Conservation (phyloP, 2,113 vertebrate species). For the Lagopus muta region DNA sequence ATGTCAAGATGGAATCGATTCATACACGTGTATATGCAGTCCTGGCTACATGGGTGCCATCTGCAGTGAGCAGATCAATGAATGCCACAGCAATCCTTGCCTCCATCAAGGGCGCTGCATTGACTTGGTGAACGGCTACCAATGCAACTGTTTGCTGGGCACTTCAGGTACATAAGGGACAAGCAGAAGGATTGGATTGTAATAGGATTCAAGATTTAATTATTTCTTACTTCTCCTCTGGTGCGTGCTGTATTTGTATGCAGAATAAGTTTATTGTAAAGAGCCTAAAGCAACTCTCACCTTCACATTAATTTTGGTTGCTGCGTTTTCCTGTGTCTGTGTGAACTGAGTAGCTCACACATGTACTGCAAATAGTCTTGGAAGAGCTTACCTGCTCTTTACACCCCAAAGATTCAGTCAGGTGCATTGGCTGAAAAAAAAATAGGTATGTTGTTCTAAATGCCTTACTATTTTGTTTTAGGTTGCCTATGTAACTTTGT, state of each 20-base stretch:
- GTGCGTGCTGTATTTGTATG: not conserved
- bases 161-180: constrained; percentile 80
- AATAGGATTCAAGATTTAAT: not conserved
- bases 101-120: constrained; percentile 91
- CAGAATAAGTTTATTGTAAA: not conserved
- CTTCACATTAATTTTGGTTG: not conserved
- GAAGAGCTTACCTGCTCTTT: not conserved
- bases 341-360: not conserved
- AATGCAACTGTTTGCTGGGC: constrained; percentile 88
- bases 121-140: constrained; percentile 91
- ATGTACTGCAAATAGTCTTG: not conserved
- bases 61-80: constrained; percentile 90
- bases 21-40: constrained; percentile 86
- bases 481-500: not conserved
- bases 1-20: constrained; percentile 92
- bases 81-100: constrained; percentile 92
- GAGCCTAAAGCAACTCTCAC: not conserved
- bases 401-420: not conserved
- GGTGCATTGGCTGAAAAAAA: not conserved
- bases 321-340: not conserved
- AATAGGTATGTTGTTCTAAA: not conserved
- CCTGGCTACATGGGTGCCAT: constrained; percentile 92
- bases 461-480: not conserved
- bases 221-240: not conserved
- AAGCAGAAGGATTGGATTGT: not conserved